A percentile compares a stretch with the other conserved stretches of the same genome.
Evolutionary conservation across 2,888 invertebrate genomes (phyloP).

Genomic region (Aethes cnicana): DNA sequence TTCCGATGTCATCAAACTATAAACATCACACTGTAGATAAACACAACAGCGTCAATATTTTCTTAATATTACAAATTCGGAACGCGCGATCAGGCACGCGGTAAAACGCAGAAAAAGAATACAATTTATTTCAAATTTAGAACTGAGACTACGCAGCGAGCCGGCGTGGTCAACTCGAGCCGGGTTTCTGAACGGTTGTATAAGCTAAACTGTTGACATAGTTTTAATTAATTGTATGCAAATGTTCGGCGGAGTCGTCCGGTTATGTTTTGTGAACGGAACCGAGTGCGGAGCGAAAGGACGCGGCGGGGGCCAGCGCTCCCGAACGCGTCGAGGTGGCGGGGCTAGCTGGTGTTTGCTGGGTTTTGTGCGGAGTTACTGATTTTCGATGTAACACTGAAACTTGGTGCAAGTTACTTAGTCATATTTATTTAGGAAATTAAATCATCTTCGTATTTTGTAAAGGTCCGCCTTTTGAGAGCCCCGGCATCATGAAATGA

Average conservation of each 20-base stretch:
- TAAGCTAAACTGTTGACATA: constrained; percentile 32
- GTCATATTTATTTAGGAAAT: too few relatives aligned
- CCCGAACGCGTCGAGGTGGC: constrained; percentile 51
- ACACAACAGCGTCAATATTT: constrained; percentile 18
- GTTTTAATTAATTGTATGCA: constrained; percentile 26
- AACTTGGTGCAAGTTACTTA: too few relatives aligned
- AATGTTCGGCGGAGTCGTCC: constrained; percentile 67
- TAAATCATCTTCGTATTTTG: too few relatives aligned
- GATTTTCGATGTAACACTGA: too few relatives aligned
- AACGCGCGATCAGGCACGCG: constrained; percentile 35
- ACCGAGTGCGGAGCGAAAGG: constrained; percentile 71
- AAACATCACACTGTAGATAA: constrained; percentile 14
- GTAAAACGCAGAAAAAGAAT: too few relatives aligned
- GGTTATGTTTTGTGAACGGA: constrained; percentile 78
- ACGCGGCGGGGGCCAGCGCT: constrained; percentile 61
- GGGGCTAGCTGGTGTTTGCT: constrained; percentile 27
- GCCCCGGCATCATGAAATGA: too few relatives aligned
- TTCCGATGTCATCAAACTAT: constrained; percentile 60
- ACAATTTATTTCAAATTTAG: too few relatives aligned
- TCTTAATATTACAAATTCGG: constrained; percentile 10
- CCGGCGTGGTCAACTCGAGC: constrained; percentile 38
- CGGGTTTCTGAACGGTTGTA: constrained; percentile 39
- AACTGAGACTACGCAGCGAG: constrained; percentile 30
- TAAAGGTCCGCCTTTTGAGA: too few relatives aligned
- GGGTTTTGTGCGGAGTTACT: neutral